Conservation (phyloP, 1,140 invertebrate genomes). For the Holotrichia oblita region DNA sequence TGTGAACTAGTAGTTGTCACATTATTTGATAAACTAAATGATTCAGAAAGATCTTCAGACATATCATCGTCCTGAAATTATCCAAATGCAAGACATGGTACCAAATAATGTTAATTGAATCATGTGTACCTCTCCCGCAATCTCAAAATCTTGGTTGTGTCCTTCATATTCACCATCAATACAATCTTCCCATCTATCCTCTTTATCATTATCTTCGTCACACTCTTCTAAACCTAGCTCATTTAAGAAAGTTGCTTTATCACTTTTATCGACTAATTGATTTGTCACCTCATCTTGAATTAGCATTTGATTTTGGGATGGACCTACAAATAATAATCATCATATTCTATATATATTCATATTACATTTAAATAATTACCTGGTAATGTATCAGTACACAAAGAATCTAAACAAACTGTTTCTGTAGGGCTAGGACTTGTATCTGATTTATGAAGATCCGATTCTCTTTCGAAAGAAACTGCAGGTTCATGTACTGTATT, state of each 20-base stretch:
- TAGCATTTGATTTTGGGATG: constrained; percentile 46
- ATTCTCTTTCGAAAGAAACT: constrained; percentile 48
- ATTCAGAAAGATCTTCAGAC: constrained; percentile 14
- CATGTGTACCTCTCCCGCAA: constrained; percentile 38
- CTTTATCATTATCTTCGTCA: constrained; percentile 50
- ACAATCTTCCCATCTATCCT: constrained; percentile 56
- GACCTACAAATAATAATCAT: constrained; percentile 43
- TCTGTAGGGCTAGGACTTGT: constrained; percentile 61
- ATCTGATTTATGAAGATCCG: constrained; percentile 58
- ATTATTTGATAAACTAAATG: not conserved
- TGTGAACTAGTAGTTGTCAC: constrained; percentile 18
- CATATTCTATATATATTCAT: not conserved
- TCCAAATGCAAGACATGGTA: not conserved
- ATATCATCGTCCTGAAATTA: constrained; percentile 18
- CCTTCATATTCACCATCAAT: constrained; percentile 53
- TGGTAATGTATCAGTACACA: constrained; percentile 52
- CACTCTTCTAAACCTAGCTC: constrained; percentile 56
- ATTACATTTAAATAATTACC: constrained; percentile 43
- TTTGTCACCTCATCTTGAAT: constrained; percentile 46
- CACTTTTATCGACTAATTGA: constrained; percentile 51
- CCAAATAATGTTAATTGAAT: too few relatives aligned
- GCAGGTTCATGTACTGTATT: constrained; percentile 46
- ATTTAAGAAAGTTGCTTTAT: constrained; percentile 56
- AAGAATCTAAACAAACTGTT: constrained; percentile 57
- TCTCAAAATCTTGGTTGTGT: constrained; percentile 45